phyloP scores from a whole-genome alignment of 1,140 invertebrate species.

The Platyscapa corneri region DNA sequence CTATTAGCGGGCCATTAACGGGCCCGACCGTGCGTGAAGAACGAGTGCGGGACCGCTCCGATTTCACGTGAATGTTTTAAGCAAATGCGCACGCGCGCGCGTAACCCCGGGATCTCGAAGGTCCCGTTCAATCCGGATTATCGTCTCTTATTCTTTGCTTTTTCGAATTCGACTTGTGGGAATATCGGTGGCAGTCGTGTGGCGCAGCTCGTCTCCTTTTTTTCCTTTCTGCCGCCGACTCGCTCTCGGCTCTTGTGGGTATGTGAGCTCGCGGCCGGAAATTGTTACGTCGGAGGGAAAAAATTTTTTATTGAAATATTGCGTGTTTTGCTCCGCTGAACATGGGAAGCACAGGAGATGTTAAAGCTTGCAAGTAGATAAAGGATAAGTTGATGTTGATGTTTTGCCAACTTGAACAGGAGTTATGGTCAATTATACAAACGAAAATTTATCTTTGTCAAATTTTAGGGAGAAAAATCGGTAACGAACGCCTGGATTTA shows the following conservation, averaged over 20 bases:
- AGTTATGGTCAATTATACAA: conserved; percentile 10
- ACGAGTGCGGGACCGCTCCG: not conserved
- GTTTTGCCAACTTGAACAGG: not conserved
- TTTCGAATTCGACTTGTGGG: conserved; percentile 25
- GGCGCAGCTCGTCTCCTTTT: not conserved
- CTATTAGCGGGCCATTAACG: conserved; percentile 70
- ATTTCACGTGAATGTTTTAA: not conserved
- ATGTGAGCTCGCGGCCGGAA: conserved; percentile 25
- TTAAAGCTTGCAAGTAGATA: conserved; percentile 30
- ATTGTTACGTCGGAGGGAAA: conserved; percentile 26
- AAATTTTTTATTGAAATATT: conserved; percentile 42
- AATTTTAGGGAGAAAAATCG: conserved; percentile 12
- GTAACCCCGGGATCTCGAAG: conserved; percentile 46
- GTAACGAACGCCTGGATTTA: not conserved
- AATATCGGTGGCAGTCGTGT: not conserved
- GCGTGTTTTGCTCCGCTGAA: conserved; percentile 33
- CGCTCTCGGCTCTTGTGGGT: not conserved
- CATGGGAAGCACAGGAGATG: conserved; percentile 37
- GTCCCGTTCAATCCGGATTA: conserved; percentile 55
- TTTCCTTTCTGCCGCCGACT: not conserved
- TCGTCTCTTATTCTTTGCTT: not conserved
- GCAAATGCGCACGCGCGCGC: not conserved
- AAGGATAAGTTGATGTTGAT: conserved; percentile 38
- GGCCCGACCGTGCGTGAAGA: conserved; percentile 67
- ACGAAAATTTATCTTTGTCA: conserved; percentile 19